These are phyloP conservation scores for Caenorhabditis sp. DNA, from an alignment of 2,888 invertebrate species.

Conservation along the genomic window DNA sequence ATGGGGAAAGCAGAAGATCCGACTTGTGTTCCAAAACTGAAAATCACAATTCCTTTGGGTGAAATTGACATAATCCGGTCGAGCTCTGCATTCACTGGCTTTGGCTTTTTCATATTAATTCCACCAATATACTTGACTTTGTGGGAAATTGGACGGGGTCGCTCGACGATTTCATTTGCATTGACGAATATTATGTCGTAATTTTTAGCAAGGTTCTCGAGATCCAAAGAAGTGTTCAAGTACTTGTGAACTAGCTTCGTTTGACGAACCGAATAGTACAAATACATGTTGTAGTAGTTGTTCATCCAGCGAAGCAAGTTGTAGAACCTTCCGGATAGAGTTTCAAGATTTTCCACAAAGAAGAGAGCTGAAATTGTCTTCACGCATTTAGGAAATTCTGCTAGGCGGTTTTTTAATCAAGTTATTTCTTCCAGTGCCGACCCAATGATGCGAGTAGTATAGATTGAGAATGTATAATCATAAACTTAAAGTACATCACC, in stretches of 20 bases:
- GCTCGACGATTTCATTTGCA: slow-evolving; percentile 57
- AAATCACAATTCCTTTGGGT: slow-evolving; percentile 44
- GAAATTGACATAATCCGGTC: slow-evolving; percentile 19
- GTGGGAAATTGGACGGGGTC: slow-evolving; percentile 39
- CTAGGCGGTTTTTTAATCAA: too few relatives aligned
- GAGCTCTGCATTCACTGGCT: slow-evolving; percentile 15
- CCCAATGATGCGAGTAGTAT: too few relatives aligned
- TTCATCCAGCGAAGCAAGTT: slow-evolving; percentile 31
- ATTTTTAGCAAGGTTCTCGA: background rate
- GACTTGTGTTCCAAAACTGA: slow-evolving; percentile 57
- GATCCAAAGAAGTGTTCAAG: slow-evolving; percentile 5
- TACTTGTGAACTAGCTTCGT: slow-evolving; percentile 8
- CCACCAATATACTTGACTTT: slow-evolving; percentile 62
- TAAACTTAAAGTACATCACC: too few relatives aligned
- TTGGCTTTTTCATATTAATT: slow-evolving; percentile 36
- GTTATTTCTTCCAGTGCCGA: too few relatives aligned
- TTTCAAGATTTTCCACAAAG: slow-evolving; percentile 21
- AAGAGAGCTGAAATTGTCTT: slow-evolving; percentile 19
- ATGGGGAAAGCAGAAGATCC: slow-evolving; percentile 19
- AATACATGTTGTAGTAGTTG: slow-evolving; percentile 22
- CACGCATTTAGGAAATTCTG: too few relatives aligned
- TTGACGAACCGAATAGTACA: slow-evolving; percentile 9
- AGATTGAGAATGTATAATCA: too few relatives aligned
- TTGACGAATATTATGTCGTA: slow-evolving; percentile 50
- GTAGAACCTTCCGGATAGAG: slow-evolving; percentile 8